Evolutionary conservation across 2,797 vertebrate genomes (phyloP).

Genomic region (Morus bassanus): DNA sequence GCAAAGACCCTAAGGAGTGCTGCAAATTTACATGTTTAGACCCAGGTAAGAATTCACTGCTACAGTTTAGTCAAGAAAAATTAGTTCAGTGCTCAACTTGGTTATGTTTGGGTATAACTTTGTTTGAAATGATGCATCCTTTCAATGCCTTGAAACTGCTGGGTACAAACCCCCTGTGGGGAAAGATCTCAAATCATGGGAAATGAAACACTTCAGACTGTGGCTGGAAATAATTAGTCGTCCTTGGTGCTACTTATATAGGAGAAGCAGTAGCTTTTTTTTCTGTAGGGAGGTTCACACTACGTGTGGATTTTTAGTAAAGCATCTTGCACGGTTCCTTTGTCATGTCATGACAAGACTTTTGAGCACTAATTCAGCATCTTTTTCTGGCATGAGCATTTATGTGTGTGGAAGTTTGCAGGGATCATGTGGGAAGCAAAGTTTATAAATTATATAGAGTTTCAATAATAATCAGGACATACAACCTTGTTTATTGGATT

Average conservation of each 20-base stretch:
- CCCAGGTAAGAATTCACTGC: conserved; percentile 80
- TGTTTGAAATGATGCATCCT: background rate
- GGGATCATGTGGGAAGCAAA: background rate
- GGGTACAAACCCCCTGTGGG: background rate
- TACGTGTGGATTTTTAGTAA: background rate
- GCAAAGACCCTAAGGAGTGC: conserved; percentile 97
- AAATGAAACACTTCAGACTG: background rate
- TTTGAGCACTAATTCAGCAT: background rate
- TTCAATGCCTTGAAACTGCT: background rate
- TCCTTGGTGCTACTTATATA: background rate
- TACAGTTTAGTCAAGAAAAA: background rate
- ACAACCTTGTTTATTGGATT: background rate
- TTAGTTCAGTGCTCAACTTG: background rate
- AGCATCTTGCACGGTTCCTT: background rate
- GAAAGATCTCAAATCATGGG: background rate
- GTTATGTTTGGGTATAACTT: background rate
- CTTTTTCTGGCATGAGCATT: background rate
- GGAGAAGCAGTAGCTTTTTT: background rate
- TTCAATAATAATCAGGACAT: background rate
- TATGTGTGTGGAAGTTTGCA: background rate
- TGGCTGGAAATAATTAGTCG: background rate
- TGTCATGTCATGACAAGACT: background rate
- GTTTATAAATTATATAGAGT: background rate
- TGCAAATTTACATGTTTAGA: conserved; percentile 98
- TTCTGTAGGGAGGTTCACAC: background rate